Base-by-base conservation (phyloP, 2,888 invertebrate genomes). In the Cheilosia soror region DNA sequence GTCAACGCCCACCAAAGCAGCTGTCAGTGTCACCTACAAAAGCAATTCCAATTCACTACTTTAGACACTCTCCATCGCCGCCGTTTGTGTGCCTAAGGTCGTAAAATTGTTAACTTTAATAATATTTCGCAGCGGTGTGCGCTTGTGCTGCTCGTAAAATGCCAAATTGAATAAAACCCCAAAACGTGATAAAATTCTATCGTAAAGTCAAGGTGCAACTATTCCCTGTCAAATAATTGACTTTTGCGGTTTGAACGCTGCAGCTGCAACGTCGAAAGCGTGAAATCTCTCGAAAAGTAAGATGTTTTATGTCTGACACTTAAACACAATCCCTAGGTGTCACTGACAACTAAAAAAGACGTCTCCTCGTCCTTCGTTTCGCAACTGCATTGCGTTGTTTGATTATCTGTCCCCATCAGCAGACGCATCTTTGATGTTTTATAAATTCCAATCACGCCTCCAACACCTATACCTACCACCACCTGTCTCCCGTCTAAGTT, bases 101-200 rank as follows among this genome's bases (percentile, higher is more conserved):
- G 33, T 73, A 63, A 73, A 63, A 27, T 20, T 31, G 11, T 62
- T 40, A 7, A 37, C 6, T 58, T 33, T 20, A 6, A n/a, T 31
- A 51, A 51, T 15, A 15, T 55, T 55, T 55, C 42, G 29, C 51
- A 13, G 9, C n/a, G 44, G 7, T 7, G 15, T 4, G 20, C 20
- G 20, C 20, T 20, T 20, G 20, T n/a, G n/a, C 13, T 27, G 40
- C 49, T 49, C 66, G 60, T 60, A 68, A 76, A 58, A 47, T 37
- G 9, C 9, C n/a, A 42, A 77, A 13, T 60, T 13, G 40, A 73
- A 66, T 57, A 44, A 75, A 66, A 40, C n/a, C 29, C 42, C 66
- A 33, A 81, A 53, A 81, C 81, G 81, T 81, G 81, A 76, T 65
- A 9, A 71, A 58, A 53, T 47, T 76, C n/a, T 51, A 20, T 25